Conservation (phyloP, 2,113 vertebrate species). For the Scomber colias region DNA sequence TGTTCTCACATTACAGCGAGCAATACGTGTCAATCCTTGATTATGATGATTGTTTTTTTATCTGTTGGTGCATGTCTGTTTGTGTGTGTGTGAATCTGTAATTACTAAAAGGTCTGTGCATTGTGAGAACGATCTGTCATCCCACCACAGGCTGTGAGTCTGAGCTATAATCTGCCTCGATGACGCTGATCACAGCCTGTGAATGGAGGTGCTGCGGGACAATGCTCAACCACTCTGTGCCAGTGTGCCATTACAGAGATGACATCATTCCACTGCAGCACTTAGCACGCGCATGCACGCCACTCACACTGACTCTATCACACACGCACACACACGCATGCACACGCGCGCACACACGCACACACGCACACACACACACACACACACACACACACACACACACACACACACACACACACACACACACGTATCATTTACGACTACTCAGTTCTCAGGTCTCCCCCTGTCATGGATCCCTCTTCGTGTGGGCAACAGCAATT, state of each 20-base stretch:
- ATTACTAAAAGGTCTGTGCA: slow-evolving; percentile 43
- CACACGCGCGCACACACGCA: slow-evolving; percentile 24
- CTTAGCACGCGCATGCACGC: slow-evolving; percentile 59
- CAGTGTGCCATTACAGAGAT: slow-evolving; percentile 81
- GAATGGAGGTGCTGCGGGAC: slow-evolving; percentile 72
- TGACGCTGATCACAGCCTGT: slow-evolving; percentile 72
- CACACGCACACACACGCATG: slow-evolving; percentile 21
- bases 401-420: slow-evolving; percentile 33
- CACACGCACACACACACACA: slow-evolving; percentile 37
- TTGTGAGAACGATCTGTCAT: slow-evolving; percentile 56
- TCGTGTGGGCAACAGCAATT: slow-evolving; percentile 57
- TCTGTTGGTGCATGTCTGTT: slow-evolving; percentile 4
- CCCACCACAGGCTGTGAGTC: slow-evolving; percentile 62
- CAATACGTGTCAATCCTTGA: slow-evolving; percentile 19
- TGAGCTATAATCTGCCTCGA: slow-evolving; percentile 71
- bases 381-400: slow-evolving; percentile 27
- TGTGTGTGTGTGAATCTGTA: slow-evolving; percentile 39
- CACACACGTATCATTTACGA: slow-evolving; percentile 60
- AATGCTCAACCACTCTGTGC: slow-evolving; percentile 65
- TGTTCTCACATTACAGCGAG: neutral
- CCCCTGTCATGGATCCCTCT: slow-evolving; percentile 58
- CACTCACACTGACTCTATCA: slow-evolving; percentile 21
- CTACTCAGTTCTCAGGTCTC: slow-evolving; percentile 65
- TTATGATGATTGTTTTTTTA: neutral
- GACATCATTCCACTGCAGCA: slow-evolving; percentile 84